These are phyloP conservation scores for Spisula solida DNA, from an alignment of 2,888 invertebrate species.

Conservation along the genomic window DNA sequence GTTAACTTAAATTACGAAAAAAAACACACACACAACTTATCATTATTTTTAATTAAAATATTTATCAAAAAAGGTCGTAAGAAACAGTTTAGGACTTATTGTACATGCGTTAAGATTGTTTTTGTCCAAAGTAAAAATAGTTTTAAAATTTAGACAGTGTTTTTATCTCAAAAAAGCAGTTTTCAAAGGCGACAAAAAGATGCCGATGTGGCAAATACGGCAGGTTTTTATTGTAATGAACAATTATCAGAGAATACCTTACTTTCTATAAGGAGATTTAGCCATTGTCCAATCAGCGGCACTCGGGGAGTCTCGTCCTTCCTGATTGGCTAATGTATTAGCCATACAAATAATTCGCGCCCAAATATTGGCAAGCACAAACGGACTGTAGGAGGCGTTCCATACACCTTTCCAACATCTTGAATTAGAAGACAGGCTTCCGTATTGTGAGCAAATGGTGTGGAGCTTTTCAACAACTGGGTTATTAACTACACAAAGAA, in stretches of 20 bases:
- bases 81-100: too few species aligned
- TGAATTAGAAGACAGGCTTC: conserved; percentile 53
- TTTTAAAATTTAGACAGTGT: too few species aligned
- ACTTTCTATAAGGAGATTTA: conserved; percentile 78
- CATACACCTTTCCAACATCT: conserved; percentile 75
- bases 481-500: conserved; percentile 78
- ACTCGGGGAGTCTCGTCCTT: conserved; percentile 66
- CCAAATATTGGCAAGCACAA: conserved; percentile 79
- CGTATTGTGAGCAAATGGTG: conserved; percentile 74
- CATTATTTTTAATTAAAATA: too few species aligned
- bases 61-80: too few species aligned
- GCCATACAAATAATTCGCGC: conserved; percentile 77
- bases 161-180: too few species aligned
- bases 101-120: too few species aligned
- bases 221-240: too few species aligned
- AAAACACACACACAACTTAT: too few species aligned
- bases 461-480: conserved; percentile 71
- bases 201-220: too few species aligned
- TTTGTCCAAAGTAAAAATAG: too few species aligned
- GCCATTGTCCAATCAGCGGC: conserved; percentile 74
- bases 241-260: conserved; percentile 19
- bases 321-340: conserved; percentile 68
- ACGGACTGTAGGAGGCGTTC: conserved; percentile 81
- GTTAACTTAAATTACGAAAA: too few species aligned
- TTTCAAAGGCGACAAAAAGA: too few species aligned